phyloP scores from a whole-genome alignment of 2,797 vertebrate genomes.

The Danio aesculapii region DNA sequence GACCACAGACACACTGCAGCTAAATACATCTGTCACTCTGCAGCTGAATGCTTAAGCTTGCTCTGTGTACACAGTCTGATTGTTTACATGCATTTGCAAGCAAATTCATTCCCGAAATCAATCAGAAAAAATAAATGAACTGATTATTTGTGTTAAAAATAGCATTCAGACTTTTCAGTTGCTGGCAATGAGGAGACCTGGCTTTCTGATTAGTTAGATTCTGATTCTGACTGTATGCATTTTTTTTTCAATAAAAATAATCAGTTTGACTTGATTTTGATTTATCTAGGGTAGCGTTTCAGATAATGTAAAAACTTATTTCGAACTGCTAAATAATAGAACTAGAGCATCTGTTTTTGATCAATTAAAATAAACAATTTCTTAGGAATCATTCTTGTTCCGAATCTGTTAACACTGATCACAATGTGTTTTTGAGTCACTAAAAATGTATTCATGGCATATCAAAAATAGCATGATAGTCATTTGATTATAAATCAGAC shows the following conservation, averaged over 20 bases:
- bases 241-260: no score
- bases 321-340: neutral
- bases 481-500: no score
- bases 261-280: no score
- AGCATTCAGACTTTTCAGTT: neutral
- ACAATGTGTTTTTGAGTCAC: no score
- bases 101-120: neutral
- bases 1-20: slow-evolving; percentile 13
- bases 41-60: neutral
- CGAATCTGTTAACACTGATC: no score
- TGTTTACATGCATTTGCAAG: neutral
- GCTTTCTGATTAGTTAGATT: neutral
- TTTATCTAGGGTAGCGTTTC: neutral
- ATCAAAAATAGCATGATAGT: no score
- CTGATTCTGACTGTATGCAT: neutral
- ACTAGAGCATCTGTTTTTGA: neutral
- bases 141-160: neutral
- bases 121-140: neutral
- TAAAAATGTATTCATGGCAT: no score
- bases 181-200: neutral
- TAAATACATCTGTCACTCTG: neutral
- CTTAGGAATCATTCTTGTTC: no score
- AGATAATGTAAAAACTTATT: neutral
- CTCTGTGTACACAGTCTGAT: neutral
- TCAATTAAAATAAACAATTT: neutral